Conservation (phyloP, 2,113 vertebrate species). For the Siniperca knerii region DNA sequence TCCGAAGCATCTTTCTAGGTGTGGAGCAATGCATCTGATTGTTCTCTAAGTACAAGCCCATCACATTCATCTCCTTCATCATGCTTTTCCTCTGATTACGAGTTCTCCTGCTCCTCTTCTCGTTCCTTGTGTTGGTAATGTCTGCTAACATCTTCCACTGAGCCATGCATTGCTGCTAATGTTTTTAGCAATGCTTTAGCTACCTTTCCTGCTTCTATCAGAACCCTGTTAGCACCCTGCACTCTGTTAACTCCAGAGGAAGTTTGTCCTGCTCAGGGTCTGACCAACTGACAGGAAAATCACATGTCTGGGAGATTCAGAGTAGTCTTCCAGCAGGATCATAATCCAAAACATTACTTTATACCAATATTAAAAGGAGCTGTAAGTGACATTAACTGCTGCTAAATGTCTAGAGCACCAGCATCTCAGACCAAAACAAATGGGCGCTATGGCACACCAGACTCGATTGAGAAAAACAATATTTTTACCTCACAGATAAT, state of each 20-base stretch:
- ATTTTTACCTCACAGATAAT: no score
- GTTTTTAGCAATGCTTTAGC: not conserved
- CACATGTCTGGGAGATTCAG: not conserved
- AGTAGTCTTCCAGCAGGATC: not conserved
- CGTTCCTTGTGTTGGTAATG: not conserved
- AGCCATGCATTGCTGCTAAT: not conserved
- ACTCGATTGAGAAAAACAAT: no score
- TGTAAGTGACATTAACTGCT: no score
- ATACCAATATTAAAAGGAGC: not conserved
- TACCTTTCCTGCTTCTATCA: not conserved
- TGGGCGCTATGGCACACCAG: no score
- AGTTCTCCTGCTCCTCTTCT: not conserved
- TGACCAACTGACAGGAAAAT: not conserved
- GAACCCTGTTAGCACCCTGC: not conserved
- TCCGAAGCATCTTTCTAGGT: not conserved
- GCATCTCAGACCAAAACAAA: no score
- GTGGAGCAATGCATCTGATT: not conserved
- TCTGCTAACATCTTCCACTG: not conserved
- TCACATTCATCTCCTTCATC: not conserved
- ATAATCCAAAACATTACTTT: no score
- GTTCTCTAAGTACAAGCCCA: not conserved
- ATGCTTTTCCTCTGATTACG: not conserved
- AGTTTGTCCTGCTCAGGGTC: not conserved
- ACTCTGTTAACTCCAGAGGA: not conserved
- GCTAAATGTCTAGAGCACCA: no score